Evolutionary conservation across 2,113 vertebrate genomes (phyloP).

Genomic region (Hypocryptadius cinnamomeus): DNA sequence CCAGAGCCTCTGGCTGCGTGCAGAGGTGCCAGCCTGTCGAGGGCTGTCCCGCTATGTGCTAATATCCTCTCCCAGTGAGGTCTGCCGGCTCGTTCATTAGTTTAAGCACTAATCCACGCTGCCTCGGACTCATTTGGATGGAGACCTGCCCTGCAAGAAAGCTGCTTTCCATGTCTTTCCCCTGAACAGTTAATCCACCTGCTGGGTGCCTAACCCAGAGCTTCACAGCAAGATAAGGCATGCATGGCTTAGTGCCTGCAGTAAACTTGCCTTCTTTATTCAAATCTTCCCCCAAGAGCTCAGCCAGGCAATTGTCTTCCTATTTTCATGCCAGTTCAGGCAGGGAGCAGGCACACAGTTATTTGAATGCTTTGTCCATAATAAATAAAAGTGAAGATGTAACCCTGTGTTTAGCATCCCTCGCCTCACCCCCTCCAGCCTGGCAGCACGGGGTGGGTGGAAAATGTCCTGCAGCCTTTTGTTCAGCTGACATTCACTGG

Average conservation of each 20-base stretch:
- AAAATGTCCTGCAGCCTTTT: not conserved
- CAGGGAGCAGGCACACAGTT: not conserved
- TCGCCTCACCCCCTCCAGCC: not conserved
- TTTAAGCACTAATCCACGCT: not conserved
- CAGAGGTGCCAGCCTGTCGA: conserved; percentile 23
- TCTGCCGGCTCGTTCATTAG: not conserved
- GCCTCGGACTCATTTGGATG: not conserved
- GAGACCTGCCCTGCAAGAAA: conserved; percentile 32
- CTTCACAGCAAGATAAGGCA: not conserved
- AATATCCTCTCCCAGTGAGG: not conserved
- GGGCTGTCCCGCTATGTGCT: not conserved
- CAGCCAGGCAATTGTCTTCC: not conserved
- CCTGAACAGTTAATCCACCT: conserved; percentile 52
- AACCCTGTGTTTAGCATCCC: not conserved
- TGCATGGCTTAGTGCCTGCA: not conserved
- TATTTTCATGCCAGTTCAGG: not conserved
- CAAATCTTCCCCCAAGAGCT: not conserved
- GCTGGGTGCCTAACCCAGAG: not conserved
- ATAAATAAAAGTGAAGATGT: not conserved
- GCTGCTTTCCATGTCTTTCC: conserved; percentile 19
- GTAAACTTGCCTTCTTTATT: not conserved
- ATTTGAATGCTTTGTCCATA: not conserved
- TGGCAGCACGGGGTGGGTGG: not conserved
- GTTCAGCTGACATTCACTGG: rapidly evolving
- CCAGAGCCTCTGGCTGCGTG: not conserved